Base-by-base conservation (phyloP, 2,797 vertebrate genomes). In the Thaleichthys pacificus region DNA sequence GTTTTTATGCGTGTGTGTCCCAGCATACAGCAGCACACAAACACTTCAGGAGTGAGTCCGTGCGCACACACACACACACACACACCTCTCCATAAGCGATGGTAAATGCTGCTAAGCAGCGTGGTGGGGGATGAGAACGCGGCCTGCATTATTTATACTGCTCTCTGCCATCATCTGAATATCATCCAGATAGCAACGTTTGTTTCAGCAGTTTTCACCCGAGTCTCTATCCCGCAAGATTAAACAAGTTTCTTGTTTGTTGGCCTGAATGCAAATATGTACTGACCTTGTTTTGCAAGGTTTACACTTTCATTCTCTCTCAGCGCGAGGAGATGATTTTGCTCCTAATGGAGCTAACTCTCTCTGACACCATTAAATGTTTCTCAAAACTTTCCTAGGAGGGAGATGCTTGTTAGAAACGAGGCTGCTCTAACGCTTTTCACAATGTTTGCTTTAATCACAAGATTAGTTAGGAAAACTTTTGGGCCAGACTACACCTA, bases 51-150 rank as follows among this genome's bases (percentile, higher is more conserved):
- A 35, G 32, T 35, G 42, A 22, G 42, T 26, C 21, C 49, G 19
- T 22, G n/a, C 26, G 3, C 66, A 67, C 65, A 28, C 47, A 58
- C 21, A 67, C 66, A 67, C 65, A 28, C 47, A 58, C 21, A 67
- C 65, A 67, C 24, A 9, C 24, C 42, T 42, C 38, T 74, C 73
- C 66, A 71, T 84, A 83, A 70, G 78, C 64, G 80, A 86, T 73
- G 68, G 86, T 92, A 93, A 94, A 92, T 74, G 88, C 82, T 87
- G 88, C 90, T 92, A 91, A 93, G 89, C 90, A 88, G 88, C 84
- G 78, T 74, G 82, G 88, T 83, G 42, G 24, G 22, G 64, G 24
- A 66, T 49, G 42, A 66, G 22, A 66, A 49, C 42, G 24, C 4
- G 15, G 22, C 26, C 80, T 94, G 90, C 91, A 93, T 93, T 92